Conservation (phyloP, 2,797 vertebrate genomes). For the Coregonus ussuriensis region DNA sequence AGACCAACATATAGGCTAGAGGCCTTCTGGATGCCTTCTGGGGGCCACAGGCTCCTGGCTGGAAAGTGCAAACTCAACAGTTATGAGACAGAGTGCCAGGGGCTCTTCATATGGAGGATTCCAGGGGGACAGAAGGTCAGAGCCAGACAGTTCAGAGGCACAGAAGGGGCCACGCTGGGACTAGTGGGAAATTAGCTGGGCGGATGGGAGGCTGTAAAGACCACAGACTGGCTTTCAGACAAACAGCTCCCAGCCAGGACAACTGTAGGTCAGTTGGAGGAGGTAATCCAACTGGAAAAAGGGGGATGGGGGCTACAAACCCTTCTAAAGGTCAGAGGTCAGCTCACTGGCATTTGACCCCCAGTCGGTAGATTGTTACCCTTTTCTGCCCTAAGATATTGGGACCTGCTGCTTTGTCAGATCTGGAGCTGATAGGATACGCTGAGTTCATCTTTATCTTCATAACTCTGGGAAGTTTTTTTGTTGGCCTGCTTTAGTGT, state of each 20-base stretch:
- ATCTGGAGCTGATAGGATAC: slow-evolving; percentile 14
- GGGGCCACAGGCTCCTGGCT: neutral
- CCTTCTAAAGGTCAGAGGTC: slow-evolving; percentile 44
- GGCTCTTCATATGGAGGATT: slow-evolving; percentile 47
- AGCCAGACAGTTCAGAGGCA: slow-evolving; percentile 50
- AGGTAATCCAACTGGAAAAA: neutral
- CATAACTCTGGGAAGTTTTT: neutral
- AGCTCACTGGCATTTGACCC: slow-evolving; percentile 57
- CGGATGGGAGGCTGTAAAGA: slow-evolving; percentile 17
- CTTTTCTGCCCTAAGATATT: slow-evolving; percentile 39
- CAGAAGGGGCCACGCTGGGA: neutral
- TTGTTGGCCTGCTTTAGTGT: neutral
- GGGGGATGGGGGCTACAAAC: slow-evolving; percentile 10
- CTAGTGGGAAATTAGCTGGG: neutral
- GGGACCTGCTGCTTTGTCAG: slow-evolving; percentile 37
- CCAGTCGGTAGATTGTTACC: slow-evolving; percentile 21
- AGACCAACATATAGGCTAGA: neutral
- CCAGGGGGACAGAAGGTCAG: slow-evolving; percentile 52
- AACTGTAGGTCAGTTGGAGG: slow-evolving; percentile 8
- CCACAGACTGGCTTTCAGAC: slow-evolving; percentile 19
- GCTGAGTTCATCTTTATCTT: neutral
- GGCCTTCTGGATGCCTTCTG: neutral
- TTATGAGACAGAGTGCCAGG: slow-evolving; percentile 25
- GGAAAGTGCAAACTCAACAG: slow-evolving; percentile 43
- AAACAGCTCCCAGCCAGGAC: slow-evolving; percentile 48